Conservation (phyloP, 2,113 vertebrate species). For the Grammomys dolichurus region DNA sequence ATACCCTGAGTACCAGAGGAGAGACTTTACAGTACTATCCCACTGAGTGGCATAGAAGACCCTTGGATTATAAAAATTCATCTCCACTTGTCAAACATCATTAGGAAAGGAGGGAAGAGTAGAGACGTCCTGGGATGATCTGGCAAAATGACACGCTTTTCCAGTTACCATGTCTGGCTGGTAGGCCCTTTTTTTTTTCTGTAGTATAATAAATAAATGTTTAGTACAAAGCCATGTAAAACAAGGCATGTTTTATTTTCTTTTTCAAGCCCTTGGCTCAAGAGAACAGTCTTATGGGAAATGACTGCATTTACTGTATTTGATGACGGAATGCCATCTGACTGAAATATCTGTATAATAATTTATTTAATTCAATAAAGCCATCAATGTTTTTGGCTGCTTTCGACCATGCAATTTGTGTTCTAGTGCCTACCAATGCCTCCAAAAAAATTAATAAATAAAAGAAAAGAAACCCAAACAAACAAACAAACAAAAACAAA, state of each 20-base stretch:
- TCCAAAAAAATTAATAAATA: conserved; percentile 71
- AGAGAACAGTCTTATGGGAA: conserved; percentile 84
- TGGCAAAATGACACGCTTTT: conserved; percentile 52
- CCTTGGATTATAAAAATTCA: conserved; percentile 73
- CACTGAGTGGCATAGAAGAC: conserved; percentile 72
- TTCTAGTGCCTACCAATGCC: conserved; percentile 76
- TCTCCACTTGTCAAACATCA: conserved; percentile 70
- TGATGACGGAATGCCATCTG: conserved; percentile 84
- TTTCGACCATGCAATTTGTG: conserved; percentile 84
- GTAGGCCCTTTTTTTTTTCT: not conserved
- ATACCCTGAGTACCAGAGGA: conserved; percentile 63
- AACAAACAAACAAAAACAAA: no score
- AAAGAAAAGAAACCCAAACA: no score
- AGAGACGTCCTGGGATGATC: conserved; percentile 60
- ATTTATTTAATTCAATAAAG: conserved; percentile 86
- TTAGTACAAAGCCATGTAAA: conserved; percentile 63
- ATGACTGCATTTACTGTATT: conserved; percentile 83
- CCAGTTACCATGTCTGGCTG: conserved; percentile 58
- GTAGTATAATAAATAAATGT: conserved; percentile 62
- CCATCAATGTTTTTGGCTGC: conserved; percentile 79
- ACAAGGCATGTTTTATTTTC: conserved; percentile 69
- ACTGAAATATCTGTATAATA: conserved; percentile 84
- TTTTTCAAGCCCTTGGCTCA: conserved; percentile 81
- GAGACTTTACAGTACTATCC: conserved; percentile 59
- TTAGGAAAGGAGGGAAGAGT: conserved; percentile 67